Percentiles rank a stretch among this genome's conserved stretches.
phyloP scores from a whole-genome alignment of 2,113 vertebrate genomes.

The Anolis sagrei region DNA sequence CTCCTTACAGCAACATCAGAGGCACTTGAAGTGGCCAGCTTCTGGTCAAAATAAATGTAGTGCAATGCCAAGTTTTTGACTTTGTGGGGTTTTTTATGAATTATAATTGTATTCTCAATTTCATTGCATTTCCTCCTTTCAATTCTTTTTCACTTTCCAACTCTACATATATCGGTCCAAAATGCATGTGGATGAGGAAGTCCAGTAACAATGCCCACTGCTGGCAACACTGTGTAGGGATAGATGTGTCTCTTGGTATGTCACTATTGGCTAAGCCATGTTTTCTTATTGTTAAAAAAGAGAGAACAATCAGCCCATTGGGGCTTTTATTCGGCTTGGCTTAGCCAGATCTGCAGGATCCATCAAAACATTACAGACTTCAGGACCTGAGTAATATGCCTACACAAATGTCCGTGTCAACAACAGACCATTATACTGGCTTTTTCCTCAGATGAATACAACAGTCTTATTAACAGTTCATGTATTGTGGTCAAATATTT shows the following conservation, averaged over 20 bases:
- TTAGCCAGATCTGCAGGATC: not conserved
- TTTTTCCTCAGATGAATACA: not conserved
- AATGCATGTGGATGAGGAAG: not conserved
- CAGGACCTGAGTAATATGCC: not conserved
- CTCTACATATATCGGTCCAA: not conserved
- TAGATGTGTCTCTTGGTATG: not conserved
- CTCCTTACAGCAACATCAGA: too few relatives aligned
- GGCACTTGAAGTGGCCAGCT: too few relatives aligned
- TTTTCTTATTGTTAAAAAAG: not conserved
- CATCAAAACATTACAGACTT: not conserved
- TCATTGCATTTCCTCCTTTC: not conserved
- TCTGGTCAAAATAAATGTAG: too few relatives aligned
- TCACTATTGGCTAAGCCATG: not conserved
- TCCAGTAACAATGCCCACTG: not conserved
- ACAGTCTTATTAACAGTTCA: not conserved
- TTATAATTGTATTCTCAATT: too few relatives aligned
- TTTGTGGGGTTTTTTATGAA: too few relatives aligned
- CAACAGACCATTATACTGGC: not conserved
- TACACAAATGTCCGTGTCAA: not conserved
- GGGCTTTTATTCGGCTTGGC: not conserved
- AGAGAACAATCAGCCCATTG: not conserved
- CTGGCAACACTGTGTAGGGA: not conserved
- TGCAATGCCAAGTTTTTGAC: too few relatives aligned
- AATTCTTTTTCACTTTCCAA: not conserved
- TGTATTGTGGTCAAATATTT: not conserved